Evolutionary conservation across 2,888 invertebrate genomes (phyloP), one percentile per base, ranked within the genome.

Genomic region (Netelia inedita): DNA sequence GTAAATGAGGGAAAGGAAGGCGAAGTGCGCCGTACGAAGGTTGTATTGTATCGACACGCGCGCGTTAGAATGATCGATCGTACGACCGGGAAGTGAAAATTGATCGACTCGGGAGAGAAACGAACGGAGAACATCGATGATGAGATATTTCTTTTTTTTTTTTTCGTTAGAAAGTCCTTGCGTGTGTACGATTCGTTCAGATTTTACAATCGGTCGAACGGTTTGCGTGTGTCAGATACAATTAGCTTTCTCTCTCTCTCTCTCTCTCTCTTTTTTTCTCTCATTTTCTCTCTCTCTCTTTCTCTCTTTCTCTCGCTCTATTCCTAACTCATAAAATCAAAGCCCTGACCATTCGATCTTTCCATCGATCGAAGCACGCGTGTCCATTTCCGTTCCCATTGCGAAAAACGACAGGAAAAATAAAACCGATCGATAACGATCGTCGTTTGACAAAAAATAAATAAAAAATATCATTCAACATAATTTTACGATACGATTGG

Each of bases 141-240:
- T 28, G n/a, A 53, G 46, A 68, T 55, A 66, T 76, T 68, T 28
- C 5, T 28, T 28, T 28, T n/a, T 28, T 28, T 28, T 28, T 28
- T 28, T 28, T 76, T 66, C 68, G 76, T 76, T 76, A 59, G 76
- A 76, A 76, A 76, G 76, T 76, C 41, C 28, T 19, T 19, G 46
- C 57, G 68, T 76, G 53, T 11, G 53, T 16, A 16, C 19, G 57
- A 57, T 57, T 57, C 68, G 59, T 68, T 76, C 59, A 28, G 55
- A 76, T 76, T 68, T 76, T 68, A 68, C 76, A 68, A 76, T 57
- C 57, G 16, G 19, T 19, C 19, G 21, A 16, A 9, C 21, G 21
- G 28, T 28, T 28, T 19, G 57, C 16, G 57, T 19, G 16, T 19
- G 16, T 57, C 19, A 57, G 57, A 57, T 19, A 57, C 16, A 16